A percentile compares a stretch with the other conserved stretches of the same genome.
Evolutionary conservation across 2,113 vertebrate genomes (phyloP).

Genomic region (Deroptyus accipitrinus): DNA sequence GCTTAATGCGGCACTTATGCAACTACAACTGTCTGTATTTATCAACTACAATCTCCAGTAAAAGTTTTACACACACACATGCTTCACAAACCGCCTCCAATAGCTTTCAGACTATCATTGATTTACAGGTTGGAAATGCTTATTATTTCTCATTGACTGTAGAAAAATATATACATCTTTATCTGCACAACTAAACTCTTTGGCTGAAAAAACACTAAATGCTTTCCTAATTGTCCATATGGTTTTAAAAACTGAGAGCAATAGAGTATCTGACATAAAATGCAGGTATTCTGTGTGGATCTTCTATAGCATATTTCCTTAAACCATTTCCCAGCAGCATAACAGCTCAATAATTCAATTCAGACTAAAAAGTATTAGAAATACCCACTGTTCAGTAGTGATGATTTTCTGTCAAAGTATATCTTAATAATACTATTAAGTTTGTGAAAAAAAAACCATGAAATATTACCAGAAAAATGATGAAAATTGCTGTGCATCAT

Average conservation of each 20-base stretch:
- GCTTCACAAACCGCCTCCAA: neutral
- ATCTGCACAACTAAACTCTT: neutral
- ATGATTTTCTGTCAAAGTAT: neutral
- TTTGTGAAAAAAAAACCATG: neutral
- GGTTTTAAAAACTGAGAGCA: neutral
- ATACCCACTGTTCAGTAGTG: neutral
- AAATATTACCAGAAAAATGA: neutral
- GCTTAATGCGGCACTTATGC: neutral
- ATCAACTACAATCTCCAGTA: neutral
- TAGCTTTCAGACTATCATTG: neutral
- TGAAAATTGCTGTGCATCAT: neutral
- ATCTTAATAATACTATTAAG: neutral
- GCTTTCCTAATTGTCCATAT: neutral
- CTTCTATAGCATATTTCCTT: neutral
- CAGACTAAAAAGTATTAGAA: neutral
- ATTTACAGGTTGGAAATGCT: neutral
- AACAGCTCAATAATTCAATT: neutral
- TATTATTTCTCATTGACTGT: neutral
- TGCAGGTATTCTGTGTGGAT: neutral
- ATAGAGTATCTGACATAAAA: neutral
- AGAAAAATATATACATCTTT: neutral
- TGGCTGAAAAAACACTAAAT: neutral
- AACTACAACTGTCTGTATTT: neutral
- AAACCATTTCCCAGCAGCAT: neutral
- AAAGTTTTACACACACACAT: neutral